Evolutionary conservation across 2,888 invertebrate species (phyloP).

Genomic region (Imbricaverruca yamaguchii): DNA sequence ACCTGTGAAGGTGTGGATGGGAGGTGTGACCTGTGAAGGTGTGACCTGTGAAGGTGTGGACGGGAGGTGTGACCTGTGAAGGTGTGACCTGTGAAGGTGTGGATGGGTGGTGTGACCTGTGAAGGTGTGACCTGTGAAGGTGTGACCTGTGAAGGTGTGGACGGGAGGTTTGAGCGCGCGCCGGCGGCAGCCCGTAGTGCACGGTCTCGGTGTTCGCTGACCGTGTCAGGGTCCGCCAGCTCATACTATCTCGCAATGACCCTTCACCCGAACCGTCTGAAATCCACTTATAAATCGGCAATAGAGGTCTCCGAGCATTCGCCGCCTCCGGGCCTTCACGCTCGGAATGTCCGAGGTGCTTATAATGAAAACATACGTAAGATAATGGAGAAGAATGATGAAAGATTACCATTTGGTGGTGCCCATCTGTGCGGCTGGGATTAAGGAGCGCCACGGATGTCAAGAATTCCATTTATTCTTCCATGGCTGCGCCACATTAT

Average conservation of each 20-base stretch:
- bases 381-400: not conserved
- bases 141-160: too few relatives aligned
- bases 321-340: not conserved
- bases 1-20: too few relatives aligned
- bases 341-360: not conserved
- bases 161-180: too few relatives aligned
- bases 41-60: too few relatives aligned
- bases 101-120: too few relatives aligned
- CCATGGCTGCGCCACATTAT: not conserved
- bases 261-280: not conserved
- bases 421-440: not conserved
- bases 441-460: conserved; percentile 1
- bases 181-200: too few relatives aligned
- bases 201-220: too few relatives aligned
- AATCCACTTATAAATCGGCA: not conserved
- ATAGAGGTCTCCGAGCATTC: not conserved
- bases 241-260: not conserved
- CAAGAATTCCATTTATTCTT: conserved; percentile 7
- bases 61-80: too few relatives aligned
- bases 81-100: too few relatives aligned
- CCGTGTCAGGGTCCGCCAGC: not conserved
- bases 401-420: not conserved
- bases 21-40: too few relatives aligned
- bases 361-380: not conserved
- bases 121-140: too few relatives aligned